These are phyloP conservation scores for Zelostemma sp. DNA, from an alignment of 1,140 invertebrate genomes.

Conservation along the genomic window DNA sequence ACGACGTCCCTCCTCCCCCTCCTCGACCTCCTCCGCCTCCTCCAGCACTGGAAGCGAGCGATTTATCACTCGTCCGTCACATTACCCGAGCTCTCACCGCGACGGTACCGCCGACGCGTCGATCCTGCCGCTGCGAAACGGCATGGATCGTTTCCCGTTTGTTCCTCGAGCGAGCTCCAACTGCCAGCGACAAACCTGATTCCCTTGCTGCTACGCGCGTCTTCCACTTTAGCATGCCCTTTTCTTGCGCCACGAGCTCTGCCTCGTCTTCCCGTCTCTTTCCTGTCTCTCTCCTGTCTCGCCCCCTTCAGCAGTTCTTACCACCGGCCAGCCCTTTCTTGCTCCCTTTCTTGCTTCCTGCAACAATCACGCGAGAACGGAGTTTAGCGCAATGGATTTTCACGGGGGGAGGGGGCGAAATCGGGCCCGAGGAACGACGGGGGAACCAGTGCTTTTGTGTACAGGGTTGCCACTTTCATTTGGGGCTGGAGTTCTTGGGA, in stretches of 20 bases:
- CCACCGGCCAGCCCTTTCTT: constrained; percentile 15
- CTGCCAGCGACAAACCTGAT: constrained; percentile 36
- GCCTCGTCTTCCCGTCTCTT: constrained; percentile 7
- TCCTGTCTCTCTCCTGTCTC: too few relatives aligned
- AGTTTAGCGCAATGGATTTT: too few relatives aligned
- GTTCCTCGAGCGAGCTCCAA: constrained; percentile 11
- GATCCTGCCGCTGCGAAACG: constrained; percentile 33
- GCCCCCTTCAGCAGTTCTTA: too few relatives aligned
- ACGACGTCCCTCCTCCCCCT: neutral
- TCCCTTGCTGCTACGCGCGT: constrained; percentile 18
- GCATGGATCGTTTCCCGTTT: constrained; percentile 8
- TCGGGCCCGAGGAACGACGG: too few relatives aligned
- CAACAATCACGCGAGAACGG: too few relatives aligned
- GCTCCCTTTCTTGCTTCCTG: constrained; percentile 17
- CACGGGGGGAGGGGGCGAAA: too few relatives aligned
- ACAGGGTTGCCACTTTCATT: too few relatives aligned
- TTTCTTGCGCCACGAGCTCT: constrained; percentile 3
- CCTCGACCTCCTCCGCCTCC: constrained; percentile 36
- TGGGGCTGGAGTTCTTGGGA: too few relatives aligned
- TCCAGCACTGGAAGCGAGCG: too few relatives aligned
- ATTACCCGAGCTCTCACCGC: constrained; percentile 36
- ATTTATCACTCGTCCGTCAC: constrained; percentile 31
- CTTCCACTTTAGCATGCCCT: constrained; percentile 54
- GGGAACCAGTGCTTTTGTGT: too few relatives aligned
- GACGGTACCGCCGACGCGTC: constrained; percentile 45